phyloP scores from a whole-genome alignment of 2,797 vertebrate genomes.

The Halcyon smyrnensis region DNA sequence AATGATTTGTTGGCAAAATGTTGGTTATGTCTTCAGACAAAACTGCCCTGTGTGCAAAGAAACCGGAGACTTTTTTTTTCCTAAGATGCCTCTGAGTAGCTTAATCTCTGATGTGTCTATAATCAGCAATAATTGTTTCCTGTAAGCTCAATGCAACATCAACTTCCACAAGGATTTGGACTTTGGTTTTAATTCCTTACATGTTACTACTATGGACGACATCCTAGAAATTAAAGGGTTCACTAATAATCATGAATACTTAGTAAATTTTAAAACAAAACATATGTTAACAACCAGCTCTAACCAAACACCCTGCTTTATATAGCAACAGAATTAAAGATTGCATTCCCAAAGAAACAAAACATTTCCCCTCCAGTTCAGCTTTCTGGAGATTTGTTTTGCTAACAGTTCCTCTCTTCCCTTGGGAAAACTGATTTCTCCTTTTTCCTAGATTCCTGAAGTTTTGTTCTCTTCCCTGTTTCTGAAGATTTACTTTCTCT shows the following conservation, averaged over 20 bases:
- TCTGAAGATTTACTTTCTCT: background rate
- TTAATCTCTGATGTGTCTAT: slow-evolving; percentile 46
- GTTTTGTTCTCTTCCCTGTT: background rate
- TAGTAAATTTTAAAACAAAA: slow-evolving; percentile 40
- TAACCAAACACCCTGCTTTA: background rate
- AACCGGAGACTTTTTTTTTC: slow-evolving; percentile 51
- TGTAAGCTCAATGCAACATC: slow-evolving; percentile 35
- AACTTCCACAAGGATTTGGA: slow-evolving; percentile 40
- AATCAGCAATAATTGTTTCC: slow-evolving; percentile 56
- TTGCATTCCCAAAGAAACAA: slow-evolving; percentile 6
- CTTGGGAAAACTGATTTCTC: background rate
- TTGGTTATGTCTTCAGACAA: slow-evolving; percentile 42
- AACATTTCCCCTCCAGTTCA: background rate
- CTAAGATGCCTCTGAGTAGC: slow-evolving; percentile 14
- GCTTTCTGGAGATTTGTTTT: background rate
- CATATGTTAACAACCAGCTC: background rate
- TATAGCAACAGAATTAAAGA: slow-evolving; percentile 17
- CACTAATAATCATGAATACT: background rate
- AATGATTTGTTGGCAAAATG: slow-evolving; percentile 37
- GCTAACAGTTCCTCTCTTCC: background rate
- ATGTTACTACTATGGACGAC: background rate
- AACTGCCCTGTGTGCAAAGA: slow-evolving; percentile 22
- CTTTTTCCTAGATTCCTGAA: slow-evolving; percentile 20
- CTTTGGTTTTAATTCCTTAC: slow-evolving; percentile 17
- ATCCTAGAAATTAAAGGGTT: background rate